These are phyloP conservation scores for Ardeotis arabs DNA, from an alignment of 2,113 vertebrate genomes.

Conservation along the genomic window DNA sequence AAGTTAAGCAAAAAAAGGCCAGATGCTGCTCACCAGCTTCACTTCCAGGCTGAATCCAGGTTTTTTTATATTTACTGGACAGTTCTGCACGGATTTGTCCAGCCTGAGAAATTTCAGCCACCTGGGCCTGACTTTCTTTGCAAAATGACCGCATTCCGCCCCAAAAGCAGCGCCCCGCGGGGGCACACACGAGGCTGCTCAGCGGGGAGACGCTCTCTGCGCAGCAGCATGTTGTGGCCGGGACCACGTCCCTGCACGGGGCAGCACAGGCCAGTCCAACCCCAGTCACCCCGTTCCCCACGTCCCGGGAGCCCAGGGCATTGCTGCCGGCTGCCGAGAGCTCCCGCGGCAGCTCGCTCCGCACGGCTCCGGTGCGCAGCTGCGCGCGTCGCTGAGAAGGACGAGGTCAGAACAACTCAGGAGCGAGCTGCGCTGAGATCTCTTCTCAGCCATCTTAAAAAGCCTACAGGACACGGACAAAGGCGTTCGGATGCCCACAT, in stretches of 20 bases:
- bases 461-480: background rate
- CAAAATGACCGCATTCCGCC: background rate
- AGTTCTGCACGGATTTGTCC: background rate
- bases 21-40: background rate
- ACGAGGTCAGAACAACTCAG: background rate
- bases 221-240: rapidly evolving
- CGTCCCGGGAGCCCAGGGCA: background rate
- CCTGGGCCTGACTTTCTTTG: background rate
- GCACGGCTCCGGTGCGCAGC: rapidly evolving
- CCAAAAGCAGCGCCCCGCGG: rapidly evolving
- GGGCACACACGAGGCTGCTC: background rate
- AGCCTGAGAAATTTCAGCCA: background rate
- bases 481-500: rapidly evolving
- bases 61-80: background rate
- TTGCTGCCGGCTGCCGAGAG: rapidly evolving
- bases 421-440: background rate
- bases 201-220: background rate
- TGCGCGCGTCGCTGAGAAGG: background rate
- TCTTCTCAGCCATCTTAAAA: background rate
- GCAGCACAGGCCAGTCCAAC: rapidly evolving
- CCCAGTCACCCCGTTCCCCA: rapidly evolving
- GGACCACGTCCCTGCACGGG: rapidly evolving
- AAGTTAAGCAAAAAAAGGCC: background rate
- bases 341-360: background rate
- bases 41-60: background rate